These are phyloP conservation scores for Ennomos quercinarius DNA, from an alignment of 2,888 invertebrate species.

Conservation along the genomic window DNA sequence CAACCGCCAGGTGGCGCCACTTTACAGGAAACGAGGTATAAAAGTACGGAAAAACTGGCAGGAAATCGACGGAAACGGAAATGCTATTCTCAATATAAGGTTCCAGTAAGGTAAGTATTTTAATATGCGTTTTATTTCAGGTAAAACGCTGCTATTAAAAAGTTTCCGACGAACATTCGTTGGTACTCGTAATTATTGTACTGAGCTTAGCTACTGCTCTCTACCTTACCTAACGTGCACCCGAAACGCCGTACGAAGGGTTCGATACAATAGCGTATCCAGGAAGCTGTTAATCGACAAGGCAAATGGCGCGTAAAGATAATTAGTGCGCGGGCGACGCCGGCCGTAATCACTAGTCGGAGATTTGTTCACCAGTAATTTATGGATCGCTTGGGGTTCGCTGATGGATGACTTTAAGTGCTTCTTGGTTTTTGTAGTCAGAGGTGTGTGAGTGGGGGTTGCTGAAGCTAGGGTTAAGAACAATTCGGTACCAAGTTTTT, in stretches of 20 bases:
- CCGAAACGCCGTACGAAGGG: conserved; percentile 52
- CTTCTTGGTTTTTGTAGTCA: neutral
- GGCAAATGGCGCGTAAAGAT: conserved; percentile 72
- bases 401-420: conserved; percentile 15
- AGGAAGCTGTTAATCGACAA: conserved; percentile 66
- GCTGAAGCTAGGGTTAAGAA: neutral
- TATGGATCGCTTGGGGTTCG: conserved; percentile 32
- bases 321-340: conserved; percentile 58
- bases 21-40: too few species aligned
- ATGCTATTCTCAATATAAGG: too few species aligned
- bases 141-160: too few species aligned
- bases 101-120: too few species aligned
- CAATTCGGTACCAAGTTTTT: too few species aligned
- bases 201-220: conserved; percentile 1
- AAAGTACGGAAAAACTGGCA: too few species aligned
- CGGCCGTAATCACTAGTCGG: conserved; percentile 51
- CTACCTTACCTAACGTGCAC: conserved; percentile 1
- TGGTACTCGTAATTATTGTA: neutral
- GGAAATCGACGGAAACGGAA: too few species aligned
- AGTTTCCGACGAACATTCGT: too few species aligned
- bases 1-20: too few species aligned
- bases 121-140: too few species aligned
- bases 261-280: conserved; percentile 47
- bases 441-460: neutral
- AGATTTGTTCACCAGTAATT: conserved; percentile 40